A percentile compares a stretch with the other conserved stretches of the same genome.
Conservation (phyloP, 1,140 invertebrate genomes). For the Drosophila melanica region DNA sequence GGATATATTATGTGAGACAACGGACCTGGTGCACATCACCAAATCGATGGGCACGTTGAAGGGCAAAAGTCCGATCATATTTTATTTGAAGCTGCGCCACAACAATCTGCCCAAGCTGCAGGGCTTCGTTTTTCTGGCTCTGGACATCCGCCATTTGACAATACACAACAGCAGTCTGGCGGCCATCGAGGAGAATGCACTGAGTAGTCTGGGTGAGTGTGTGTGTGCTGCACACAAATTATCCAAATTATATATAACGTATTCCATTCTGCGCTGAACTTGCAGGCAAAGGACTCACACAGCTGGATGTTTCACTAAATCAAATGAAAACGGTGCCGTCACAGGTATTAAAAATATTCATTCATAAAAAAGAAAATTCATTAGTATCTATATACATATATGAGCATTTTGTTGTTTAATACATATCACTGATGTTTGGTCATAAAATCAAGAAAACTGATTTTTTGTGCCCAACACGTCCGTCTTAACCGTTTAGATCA, state of each 20-base stretch:
- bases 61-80: constrained; percentile 90
- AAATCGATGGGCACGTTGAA: constrained; percentile 91
- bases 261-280: constrained; percentile 31
- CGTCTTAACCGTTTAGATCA: too few species aligned
- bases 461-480: too few species aligned
- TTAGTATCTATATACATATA: too few species aligned
- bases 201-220: constrained; percentile 91
- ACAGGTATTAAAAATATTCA: constrained; percentile 49
- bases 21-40: constrained; percentile 89
- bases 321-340: constrained; percentile 91
- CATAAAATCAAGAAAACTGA: too few species aligned
- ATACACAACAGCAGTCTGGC: constrained; percentile 94
- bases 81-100: constrained; percentile 93
- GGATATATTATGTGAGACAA: constrained; percentile 93
- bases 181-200: constrained; percentile 92
- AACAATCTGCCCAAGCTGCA: constrained; percentile 92
- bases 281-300: constrained; percentile 91
- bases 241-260: not conserved
- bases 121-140: constrained; percentile 92
- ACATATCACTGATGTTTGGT: too few species aligned
- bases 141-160: constrained; percentile 93
- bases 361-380: too few species aligned
- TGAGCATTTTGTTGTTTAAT: not conserved
- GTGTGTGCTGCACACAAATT: not conserved
- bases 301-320: constrained; percentile 93